A percentile compares a stretch with the other conserved stretches of the same genome.
Conservation (phyloP, 2,113 vertebrate species). For the Sinocyclocheilus anshuiensis region DNA sequence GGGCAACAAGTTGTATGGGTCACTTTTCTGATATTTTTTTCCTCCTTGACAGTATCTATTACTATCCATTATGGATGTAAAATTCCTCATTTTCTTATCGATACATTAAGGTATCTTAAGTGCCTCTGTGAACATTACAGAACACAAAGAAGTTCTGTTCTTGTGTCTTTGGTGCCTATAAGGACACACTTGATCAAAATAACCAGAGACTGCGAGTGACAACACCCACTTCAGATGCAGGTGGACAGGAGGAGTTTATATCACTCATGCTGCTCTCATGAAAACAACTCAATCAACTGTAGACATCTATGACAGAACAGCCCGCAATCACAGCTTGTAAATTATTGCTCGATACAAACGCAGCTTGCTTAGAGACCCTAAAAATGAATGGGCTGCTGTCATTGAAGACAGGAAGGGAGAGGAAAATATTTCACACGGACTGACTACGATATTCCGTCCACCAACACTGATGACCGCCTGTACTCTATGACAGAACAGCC, state of each 20-base stretch:
- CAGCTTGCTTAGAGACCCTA: background rate
- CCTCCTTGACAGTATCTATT: background rate
- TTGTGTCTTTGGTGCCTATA: background rate
- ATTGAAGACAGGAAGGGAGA: background rate
- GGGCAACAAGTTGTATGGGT: no score
- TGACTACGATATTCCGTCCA: background rate
- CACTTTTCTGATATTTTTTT: no score
- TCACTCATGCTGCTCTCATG: background rate
- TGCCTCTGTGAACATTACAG: background rate
- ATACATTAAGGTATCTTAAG: background rate
- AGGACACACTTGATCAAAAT: background rate
- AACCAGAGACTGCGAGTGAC: background rate
- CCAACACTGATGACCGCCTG: background rate
- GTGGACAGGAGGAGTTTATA: background rate
- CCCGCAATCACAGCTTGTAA: background rate
- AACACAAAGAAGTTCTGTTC: background rate
- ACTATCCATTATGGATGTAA: background rate
- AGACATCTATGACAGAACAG: background rate
- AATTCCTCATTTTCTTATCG: background rate
- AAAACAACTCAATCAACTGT: constrained; percentile 1
- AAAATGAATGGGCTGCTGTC: background rate
- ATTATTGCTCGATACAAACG: background rate
- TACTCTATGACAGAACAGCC: background rate
- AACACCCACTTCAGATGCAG: constrained; percentile 1
- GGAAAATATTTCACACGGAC: background rate